Base-by-base conservation (phyloP, 1,140 invertebrate species). In the Metaphire vulgaris region DNA sequence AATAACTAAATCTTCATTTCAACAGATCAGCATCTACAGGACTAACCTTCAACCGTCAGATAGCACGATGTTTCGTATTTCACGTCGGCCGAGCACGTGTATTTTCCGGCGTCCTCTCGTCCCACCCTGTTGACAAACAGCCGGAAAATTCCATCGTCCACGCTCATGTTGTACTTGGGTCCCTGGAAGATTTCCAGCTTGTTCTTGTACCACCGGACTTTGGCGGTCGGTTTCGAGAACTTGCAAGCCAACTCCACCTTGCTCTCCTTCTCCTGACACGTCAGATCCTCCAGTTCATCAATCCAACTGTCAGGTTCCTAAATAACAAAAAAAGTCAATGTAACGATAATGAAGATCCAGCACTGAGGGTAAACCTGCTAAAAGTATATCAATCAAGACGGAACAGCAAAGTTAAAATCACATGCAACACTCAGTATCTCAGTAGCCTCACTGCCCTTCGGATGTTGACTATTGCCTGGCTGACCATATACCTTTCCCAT, bases 61-160 rank as follows among this genome's bases (percentile, higher is more conserved):
- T 96, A 95, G 69, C 91, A 95, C 26, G 93, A 92, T 80, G 91
- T 93, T 31, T 90, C 90, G 26, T 95, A 89, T 26, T 95, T 89
- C 67, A 96, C 96, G 79, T 92, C 91, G 81, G 98, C 97, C 88
- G 98, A 95, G 82, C 97, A 92, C 0, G 93, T 95, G 82, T 98
- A 98, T 89, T 96, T 97, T 78, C 96, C 98, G 79, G 92, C 94
- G 85, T 99, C 98, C 82, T 99, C 96, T 16, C 96, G 92, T 87
- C 93, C 95, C 0, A 97, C 95, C 81, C 90, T 91, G 81, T 89
- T 90, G 79, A 99, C 96, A 77, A 94, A 92, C 66, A 99, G 87
- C 80, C 92, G 92, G 86, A 99, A 97, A 0, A 90, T 90, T 80
- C 95, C 92, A 81, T 92, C 92, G 83, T 98, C 94, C 81, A 91